These are phyloP conservation scores for Gari tellinella DNA, from an alignment of 2,888 invertebrate species.

Conservation along the genomic window DNA sequence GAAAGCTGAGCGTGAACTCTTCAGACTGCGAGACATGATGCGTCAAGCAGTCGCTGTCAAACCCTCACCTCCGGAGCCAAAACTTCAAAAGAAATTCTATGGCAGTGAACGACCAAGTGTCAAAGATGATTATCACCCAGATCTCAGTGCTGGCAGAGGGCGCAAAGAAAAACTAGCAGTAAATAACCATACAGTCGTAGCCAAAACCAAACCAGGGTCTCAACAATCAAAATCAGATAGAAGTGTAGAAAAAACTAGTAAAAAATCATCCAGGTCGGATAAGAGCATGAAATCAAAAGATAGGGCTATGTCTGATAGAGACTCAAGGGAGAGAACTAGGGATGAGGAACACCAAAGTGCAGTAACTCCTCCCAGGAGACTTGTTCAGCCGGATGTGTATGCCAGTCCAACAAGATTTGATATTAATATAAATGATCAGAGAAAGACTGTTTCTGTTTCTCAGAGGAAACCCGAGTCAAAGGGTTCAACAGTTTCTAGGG, in stretches of 20 bases:
- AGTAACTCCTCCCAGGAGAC: slow-evolving; percentile 1
- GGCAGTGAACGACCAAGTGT: slow-evolving; percentile 66
- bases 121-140: slow-evolving; percentile 49
- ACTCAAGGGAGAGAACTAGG: slow-evolving; percentile 14
- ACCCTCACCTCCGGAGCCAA: slow-evolving; percentile 58
- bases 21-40: slow-evolving; percentile 69
- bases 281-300: slow-evolving; percentile 37
- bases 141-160: slow-evolving; percentile 40
- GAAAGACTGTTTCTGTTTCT: slow-evolving; percentile 39
- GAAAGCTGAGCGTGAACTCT: slow-evolving; percentile 74
- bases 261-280: slow-evolving; percentile 38
- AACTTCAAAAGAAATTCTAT: slow-evolving; percentile 74
- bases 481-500: too few relatives aligned
- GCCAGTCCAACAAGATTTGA: slow-evolving; percentile 70
- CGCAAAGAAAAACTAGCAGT: slow-evolving; percentile 41
- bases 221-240: slow-evolving; percentile 35
- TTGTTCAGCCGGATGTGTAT: slow-evolving; percentile 51
- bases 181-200: slow-evolving; percentile 38
- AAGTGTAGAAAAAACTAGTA: slow-evolving; percentile 17
- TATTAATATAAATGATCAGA: slow-evolving; percentile 56
- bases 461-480: slow-evolving; percentile 6
- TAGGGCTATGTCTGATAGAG: neutral
- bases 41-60: slow-evolving; percentile 53
- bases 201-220: slow-evolving; percentile 41
- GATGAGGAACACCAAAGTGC: slow-evolving; percentile 19